These are phyloP conservation scores for Menidia beryllina DNA, from an alignment of 2,113 vertebrate species.

Conservation along the genomic window DNA sequence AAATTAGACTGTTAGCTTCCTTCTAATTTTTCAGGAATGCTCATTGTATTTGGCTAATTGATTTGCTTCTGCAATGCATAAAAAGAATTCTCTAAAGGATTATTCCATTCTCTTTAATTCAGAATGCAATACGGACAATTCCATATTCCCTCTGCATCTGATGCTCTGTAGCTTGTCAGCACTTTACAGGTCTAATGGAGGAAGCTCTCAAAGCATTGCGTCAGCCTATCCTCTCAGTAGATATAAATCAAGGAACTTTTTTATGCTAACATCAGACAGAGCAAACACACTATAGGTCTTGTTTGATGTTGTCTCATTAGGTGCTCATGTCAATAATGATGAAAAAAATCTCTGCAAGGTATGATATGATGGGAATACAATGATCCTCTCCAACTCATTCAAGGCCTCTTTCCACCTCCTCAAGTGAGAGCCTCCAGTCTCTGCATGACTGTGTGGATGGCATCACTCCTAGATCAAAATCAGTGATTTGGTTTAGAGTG, in stretches of 20 bases:
- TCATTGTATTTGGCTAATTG: too few species aligned
- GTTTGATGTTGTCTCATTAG: not conserved
- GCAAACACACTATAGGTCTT: not conserved
- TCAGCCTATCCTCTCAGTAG: not conserved
- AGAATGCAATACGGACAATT: not conserved
- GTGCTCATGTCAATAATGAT: not conserved
- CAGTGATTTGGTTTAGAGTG: constrained; percentile 36
- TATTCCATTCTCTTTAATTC: not conserved
- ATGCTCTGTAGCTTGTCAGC: too few species aligned
- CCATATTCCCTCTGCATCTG: not conserved
- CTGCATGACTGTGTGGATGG: constrained; percentile 23
- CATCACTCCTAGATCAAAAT: constrained; percentile 52
- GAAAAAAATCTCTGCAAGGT: constrained; percentile 3
- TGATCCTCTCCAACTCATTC: constrained; percentile 36
- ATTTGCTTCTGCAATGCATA: too few species aligned
- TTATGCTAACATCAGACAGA: not conserved
- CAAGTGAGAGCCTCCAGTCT: constrained; percentile 6
- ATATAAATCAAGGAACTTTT: not conserved
- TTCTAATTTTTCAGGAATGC: too few species aligned
- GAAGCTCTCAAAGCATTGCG: not conserved
- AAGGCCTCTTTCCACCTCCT: constrained; percentile 40
- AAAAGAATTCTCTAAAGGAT: not conserved
- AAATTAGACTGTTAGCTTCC: too few species aligned
- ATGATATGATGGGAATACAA: constrained; percentile 22
- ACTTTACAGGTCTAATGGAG: not conserved